Evolutionary conservation across 2,888 invertebrate species (phyloP), one percentile per base, ranked within the genome.

Genomic region (Vanessa cardui): DNA sequence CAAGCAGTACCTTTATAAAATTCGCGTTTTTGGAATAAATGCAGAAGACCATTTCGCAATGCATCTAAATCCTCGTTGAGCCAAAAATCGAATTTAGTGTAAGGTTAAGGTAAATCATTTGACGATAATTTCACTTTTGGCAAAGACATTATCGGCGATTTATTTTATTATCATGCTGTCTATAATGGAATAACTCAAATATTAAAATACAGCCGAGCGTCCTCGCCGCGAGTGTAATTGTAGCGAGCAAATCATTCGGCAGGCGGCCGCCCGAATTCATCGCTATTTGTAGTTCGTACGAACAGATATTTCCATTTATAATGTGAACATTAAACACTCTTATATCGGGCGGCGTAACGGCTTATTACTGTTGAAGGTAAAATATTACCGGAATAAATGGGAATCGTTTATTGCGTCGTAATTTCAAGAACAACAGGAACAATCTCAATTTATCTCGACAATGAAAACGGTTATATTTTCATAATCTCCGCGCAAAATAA

Each of bases 311-410:
- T 20, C 50, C 60, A 60, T 66, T 60, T 54, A 52, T 56, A 61
- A 61, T 61, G 47, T 56, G 66, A 33, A 56, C 39, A 66, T 61
- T 54, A 66, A 61, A 60, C 66, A 54, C 54, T 46, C 39, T 20
- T 46, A 44, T 64, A 59, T 52, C 46, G 21, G 44, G n/a, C 56
- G 33, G 50, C 44, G 64, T 18, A 54, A 52, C 47, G 39, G 47
- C 45, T 62, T 54, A 61, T 52, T 67, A 61, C 56, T 15, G 54
- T 26, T 50, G 44, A 59, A 58, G 52, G 64, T 62, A 44, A 68
- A 54, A 68, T 64, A 68, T 62, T 61, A 52, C 54, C 59, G 59
- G 50, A 49, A 70, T 56, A 65, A 62, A 66, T 66, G 66, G 52
- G n/a, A 58, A 61, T 61, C 56, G 49, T 47, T 64, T 58, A 20